Percentiles rank a stretch among this genome's conserved stretches.
These are phyloP conservation scores for Cromileptes altivelis DNA, from an alignment of 2,113 vertebrate species.

Conservation along the genomic window DNA sequence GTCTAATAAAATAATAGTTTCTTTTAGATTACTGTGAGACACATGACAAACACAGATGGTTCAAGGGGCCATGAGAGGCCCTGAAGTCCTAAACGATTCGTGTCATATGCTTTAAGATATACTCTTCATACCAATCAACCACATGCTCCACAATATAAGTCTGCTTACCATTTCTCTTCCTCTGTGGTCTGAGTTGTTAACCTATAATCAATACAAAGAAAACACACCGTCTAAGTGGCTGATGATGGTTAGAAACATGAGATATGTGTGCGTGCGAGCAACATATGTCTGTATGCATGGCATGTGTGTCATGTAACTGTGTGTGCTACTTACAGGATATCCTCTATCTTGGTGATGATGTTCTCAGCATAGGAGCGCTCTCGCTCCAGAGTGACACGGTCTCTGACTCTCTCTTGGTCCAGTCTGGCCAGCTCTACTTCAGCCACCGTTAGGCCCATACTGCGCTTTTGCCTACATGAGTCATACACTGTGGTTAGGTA, in stretches of 20 bases:
- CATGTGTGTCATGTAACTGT: background rate
- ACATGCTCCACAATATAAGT: background rate
- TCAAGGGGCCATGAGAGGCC: conserved; percentile 14
- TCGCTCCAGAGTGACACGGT: conserved; percentile 89
- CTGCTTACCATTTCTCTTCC: conserved; percentile 93
- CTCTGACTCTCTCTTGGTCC: conserved; percentile 90
- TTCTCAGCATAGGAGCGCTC: conserved; percentile 94
- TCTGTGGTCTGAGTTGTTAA: conserved; percentile 90
- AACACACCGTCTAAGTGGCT: background rate
- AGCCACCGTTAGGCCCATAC: conserved; percentile 96
- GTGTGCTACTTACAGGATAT: conserved; percentile 90
- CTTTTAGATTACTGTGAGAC: background rate
- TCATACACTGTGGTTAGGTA: background rate
- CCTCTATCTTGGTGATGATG: conserved; percentile 93
- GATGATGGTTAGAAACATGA: background rate
- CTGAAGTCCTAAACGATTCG: background rate
- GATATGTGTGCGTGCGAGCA: background rate
- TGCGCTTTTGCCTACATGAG: conserved; percentile 93
- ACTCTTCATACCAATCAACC: conserved; percentile 1
- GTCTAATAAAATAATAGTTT: background rate
- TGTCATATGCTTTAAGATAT: background rate
- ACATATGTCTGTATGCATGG: background rate
- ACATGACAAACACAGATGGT: conserved; percentile 44
- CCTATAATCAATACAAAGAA: conserved; percentile 79
- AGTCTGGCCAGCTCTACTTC: conserved; percentile 91